phyloP scores from a whole-genome alignment of 2,888 invertebrate species.

The Ornithoptera priamus region DNA sequence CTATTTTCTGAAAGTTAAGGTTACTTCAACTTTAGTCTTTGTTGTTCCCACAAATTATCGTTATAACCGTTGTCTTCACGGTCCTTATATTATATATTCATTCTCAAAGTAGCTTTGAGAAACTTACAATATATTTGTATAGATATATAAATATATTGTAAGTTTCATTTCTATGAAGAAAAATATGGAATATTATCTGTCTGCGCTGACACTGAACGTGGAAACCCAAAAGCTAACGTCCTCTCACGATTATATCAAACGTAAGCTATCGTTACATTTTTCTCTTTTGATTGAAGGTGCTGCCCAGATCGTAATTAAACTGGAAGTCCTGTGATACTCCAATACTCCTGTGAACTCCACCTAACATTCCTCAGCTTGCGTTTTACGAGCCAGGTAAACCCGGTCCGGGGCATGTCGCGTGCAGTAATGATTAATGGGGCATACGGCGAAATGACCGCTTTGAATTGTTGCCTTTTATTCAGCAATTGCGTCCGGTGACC shows the following conservation, averaged over 20 bases:
- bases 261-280: not conserved
- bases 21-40: no score
- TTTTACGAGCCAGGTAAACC: slow-evolving; percentile 29
- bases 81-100: no score
- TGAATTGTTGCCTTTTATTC: slow-evolving; percentile 31
- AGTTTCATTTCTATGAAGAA: not conserved
- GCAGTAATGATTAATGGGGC: slow-evolving; percentile 35
- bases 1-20: no score
- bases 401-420: slow-evolving; percentile 31
- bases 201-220: not conserved
- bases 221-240: not conserved
- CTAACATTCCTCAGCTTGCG: slow-evolving; percentile 28
- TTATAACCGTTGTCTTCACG: no score
- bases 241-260: not conserved
- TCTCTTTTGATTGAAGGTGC: not conserved
- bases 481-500: slow-evolving; percentile 24
- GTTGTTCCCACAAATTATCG: no score
- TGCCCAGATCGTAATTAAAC: no score
- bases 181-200: not conserved
- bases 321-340: no score
- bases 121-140: no score
- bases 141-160: no score
- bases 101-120: no score
- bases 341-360: slow-evolving; percentile 8
- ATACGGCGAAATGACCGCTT: slow-evolving; percentile 33